These are phyloP conservation scores for Nannobrachium achirus DNA, from an alignment of 2,113 vertebrate genomes.

Conservation along the genomic window DNA sequence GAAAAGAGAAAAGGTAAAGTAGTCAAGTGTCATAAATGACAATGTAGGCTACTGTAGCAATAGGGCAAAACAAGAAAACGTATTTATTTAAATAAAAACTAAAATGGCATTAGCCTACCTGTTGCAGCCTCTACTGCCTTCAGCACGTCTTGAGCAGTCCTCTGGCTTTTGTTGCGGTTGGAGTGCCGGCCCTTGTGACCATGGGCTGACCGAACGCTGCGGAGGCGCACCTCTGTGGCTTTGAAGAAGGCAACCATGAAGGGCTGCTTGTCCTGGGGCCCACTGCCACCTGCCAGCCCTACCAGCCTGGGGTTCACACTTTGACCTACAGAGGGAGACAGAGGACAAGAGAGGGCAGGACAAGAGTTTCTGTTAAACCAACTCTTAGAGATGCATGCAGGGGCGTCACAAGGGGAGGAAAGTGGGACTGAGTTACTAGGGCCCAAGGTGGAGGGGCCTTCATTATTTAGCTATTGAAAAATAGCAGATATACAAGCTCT, in stretches of 20 bases:
- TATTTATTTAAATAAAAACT: too few relatives aligned
- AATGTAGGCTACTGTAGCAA: too few relatives aligned
- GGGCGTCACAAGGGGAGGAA: too few relatives aligned
- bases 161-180: constrained; percentile 88
- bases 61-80: too few relatives aligned
- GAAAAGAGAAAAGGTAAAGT: too few relatives aligned
- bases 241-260: constrained; percentile 97
- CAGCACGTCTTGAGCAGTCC: constrained; percentile 86
- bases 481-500: too few relatives aligned
- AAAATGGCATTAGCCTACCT: constrained; percentile 32
- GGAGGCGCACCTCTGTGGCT: constrained; percentile 90
- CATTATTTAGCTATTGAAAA: too few relatives aligned
- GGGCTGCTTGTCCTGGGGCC: constrained; percentile 91
- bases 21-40: too few relatives aligned
- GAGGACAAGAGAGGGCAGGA: neutral
- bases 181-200: constrained; percentile 87
- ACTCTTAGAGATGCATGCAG: neutral
- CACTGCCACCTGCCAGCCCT: constrained; percentile 85
- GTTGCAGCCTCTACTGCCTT: constrained; percentile 85
- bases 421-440: too few relatives aligned
- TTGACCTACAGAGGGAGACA: constrained; percentile 80
- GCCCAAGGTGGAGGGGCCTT: too few relatives aligned
- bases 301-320: constrained; percentile 86
- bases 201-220: constrained; percentile 86
- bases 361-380: neutral